Conservation (phyloP, 2,888 invertebrate species). For the Halictus quadricinctus region DNA sequence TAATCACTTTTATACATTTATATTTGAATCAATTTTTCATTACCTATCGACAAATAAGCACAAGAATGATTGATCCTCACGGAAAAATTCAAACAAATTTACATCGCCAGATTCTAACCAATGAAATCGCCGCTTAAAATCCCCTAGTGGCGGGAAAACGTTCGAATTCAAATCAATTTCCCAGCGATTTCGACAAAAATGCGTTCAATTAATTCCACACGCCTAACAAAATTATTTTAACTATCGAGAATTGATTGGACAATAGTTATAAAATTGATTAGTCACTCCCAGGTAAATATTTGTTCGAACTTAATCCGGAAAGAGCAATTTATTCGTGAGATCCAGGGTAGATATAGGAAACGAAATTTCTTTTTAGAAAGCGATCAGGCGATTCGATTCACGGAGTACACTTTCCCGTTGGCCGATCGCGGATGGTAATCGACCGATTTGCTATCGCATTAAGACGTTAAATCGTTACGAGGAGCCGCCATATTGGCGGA, state of each 20-base stretch:
- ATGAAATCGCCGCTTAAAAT: not conserved
- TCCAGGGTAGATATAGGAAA: conserved; percentile 8
- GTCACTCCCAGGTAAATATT: not conserved
- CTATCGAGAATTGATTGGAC: not conserved
- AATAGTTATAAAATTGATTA: not conserved
- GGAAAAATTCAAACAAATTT: not conserved
- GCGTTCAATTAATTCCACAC: not conserved
- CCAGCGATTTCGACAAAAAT: not conserved
- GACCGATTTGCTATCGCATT: conserved; percentile 67
- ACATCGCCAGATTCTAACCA: not conserved
- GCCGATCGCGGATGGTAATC: conserved; percentile 52
- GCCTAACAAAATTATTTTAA: not conserved
- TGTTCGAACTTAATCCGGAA: not conserved
- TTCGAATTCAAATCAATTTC: not conserved
- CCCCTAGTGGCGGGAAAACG: not conserved
- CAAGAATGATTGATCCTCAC: not conserved
- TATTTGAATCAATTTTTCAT: not conserved
- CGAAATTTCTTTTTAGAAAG: conserved; percentile 59
- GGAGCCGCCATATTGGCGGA: conserved; percentile 65
- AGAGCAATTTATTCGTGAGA: not conserved
- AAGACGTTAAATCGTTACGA: conserved; percentile 72
- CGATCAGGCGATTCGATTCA: conserved; percentile 56
- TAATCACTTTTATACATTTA: not conserved
- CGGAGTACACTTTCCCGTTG: conserved; percentile 53
- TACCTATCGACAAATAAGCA: not conserved